Conservation (phyloP, 2,888 invertebrate species). For the Polia nebulosa region DNA sequence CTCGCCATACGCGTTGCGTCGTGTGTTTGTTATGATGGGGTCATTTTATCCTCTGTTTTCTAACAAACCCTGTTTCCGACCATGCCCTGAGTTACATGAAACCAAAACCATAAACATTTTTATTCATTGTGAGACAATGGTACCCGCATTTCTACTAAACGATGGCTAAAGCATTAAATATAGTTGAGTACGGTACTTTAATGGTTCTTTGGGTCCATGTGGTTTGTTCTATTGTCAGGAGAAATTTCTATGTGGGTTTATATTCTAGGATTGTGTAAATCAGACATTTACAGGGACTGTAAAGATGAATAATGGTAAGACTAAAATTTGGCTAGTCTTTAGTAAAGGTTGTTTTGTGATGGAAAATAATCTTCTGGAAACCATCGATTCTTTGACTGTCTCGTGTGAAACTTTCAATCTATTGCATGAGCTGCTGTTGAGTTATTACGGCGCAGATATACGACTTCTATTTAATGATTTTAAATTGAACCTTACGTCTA, state of each 20-base stretch:
- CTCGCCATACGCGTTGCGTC: too few relatives aligned
- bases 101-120: constrained; percentile 22
- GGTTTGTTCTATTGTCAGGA: constrained; percentile 38
- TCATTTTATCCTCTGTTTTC: neutral
- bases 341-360: too few relatives aligned
- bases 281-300: neutral
- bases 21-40: neutral
- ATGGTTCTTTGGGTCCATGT: constrained; percentile 8
- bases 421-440: too few relatives aligned
- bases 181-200: constrained; percentile 40
- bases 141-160: constrained; percentile 29
- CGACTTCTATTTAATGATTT: too few relatives aligned
- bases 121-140: constrained; percentile 35
- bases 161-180: constrained; percentile 24
- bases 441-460: too few relatives aligned
- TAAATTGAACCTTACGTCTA: too few relatives aligned
- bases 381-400: too few relatives aligned
- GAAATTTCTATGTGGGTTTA: constrained; percentile 6
- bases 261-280: constrained; percentile 7
- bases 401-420: too few relatives aligned
- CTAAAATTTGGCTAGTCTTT: too few relatives aligned
- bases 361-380: too few relatives aligned
- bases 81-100: neutral
- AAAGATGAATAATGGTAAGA: neutral
- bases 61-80: neutral